Evolutionary conservation across 2,888 invertebrate genomes (phyloP), one percentile per base, ranked within the genome.

Genomic region (Heteromyza rotundicornis): DNA sequence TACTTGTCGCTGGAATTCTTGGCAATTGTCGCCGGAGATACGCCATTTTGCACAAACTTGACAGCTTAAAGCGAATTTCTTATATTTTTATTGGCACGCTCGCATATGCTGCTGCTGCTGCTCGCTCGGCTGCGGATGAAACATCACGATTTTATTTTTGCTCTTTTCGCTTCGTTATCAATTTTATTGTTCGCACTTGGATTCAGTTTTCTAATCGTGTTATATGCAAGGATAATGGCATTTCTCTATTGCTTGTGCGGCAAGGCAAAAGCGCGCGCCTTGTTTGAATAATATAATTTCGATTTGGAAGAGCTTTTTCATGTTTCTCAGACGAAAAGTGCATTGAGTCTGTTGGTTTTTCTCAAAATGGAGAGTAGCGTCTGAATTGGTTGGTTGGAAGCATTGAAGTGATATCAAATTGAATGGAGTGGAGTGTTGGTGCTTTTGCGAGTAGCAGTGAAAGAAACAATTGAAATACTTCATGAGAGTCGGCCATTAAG

Each of bases 111-210:
- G 40, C 40, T 32, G 5, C 12, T 5, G 5, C 32, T 32, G 32
- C 32, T 32, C 12, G 32, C 5, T 5, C 32, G 32, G 32, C 32
- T 32, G 7, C 32, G 5, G 7, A 32, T 5, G 12, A 8, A 32
- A 12, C 20, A 19, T 5, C 3, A 20, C 20, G 19, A 19, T 19
- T 40, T n/a, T n/a, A n/a, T n/a, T 40, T 40, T 3, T 40, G 40
- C 40, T 2, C 40, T 8, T n/a, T 14, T 3, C 40, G 8, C n/a
- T 40, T n/a, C 47, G 5, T 47, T 47, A 47, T 47, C 47, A 47
- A 19, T 47, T 47, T 47, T 47, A 47, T 47, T 47, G 47, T 47
- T 47, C 47, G 47, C 47, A 47, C 47, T 47, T 20, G 19, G 14
- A 19, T 47, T 47, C 19, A 47, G 5, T 47, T 47, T 47, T 19